Percentiles rank a stretch among this genome's conserved stretches.
Evolutionary conservation across 37 sponge, comb jelly and placozoan species (phyloP).

Genomic region (Ephydatia muelleri): DNA sequence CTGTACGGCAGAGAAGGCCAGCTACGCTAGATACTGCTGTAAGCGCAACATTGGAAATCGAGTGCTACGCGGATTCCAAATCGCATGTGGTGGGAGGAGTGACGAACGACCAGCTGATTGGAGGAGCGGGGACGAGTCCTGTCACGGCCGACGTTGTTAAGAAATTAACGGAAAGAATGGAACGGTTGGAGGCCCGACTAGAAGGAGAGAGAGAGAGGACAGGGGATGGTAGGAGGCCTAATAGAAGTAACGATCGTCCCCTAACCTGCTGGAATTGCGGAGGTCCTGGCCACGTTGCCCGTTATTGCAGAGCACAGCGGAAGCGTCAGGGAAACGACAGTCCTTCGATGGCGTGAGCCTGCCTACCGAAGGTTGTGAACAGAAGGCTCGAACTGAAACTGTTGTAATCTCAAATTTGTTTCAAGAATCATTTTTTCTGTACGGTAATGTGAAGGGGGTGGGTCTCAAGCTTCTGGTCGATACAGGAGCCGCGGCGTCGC

Average conservation of each 20-base stretch:
- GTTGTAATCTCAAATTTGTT: not conserved
- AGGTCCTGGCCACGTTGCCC: slow-evolving; percentile 1
- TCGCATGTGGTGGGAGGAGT: slow-evolving; percentile 1
- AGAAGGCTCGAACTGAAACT: slow-evolving; percentile 5
- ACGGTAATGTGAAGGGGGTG: slow-evolving; percentile 32
- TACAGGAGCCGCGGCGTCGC: slow-evolving; percentile 40
- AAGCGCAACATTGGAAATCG: slow-evolving; percentile 1
- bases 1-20: not conserved
- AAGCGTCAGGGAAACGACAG: slow-evolving; percentile 12
- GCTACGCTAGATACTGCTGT: not conserved
- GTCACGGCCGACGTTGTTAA: not conserved
- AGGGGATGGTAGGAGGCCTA: not conserved
- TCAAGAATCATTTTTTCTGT: not conserved
- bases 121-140: not conserved
- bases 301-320: not conserved
- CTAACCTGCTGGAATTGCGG: slow-evolving; percentile 16
- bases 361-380: slow-evolving; percentile 2
- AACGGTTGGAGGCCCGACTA: slow-evolving; percentile 1
- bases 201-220: slow-evolving; percentile 1
- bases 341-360: slow-evolving; percentile 14
- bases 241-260: not conserved
- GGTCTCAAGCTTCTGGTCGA: slow-evolving; percentile 14
- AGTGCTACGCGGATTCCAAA: slow-evolving; percentile 1
- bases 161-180: not conserved
- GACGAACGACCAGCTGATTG: not conserved